Evolutionary conservation across 2,113 vertebrate genomes (phyloP).

Genomic region (Neodon shergylaensis): DNA sequence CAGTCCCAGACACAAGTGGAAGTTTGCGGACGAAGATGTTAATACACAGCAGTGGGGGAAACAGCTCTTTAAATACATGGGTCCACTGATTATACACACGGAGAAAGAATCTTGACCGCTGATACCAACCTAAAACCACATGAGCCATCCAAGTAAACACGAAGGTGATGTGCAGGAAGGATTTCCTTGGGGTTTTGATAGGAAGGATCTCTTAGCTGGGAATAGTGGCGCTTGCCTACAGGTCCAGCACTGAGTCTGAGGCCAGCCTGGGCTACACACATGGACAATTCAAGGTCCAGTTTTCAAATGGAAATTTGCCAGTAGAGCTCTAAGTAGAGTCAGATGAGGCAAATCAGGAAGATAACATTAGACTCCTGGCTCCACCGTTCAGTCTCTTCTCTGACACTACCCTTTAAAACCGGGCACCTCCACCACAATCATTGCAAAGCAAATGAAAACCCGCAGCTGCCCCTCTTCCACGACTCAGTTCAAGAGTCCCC

Average conservation of each 20-base stretch:
- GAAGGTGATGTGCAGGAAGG: not conserved
- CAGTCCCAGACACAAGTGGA: not conserved
- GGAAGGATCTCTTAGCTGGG: not conserved
- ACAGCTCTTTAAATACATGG: not conserved
- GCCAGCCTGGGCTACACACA: too few relatives aligned
- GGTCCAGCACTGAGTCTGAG: not conserved
- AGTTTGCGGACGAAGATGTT: too few relatives aligned
- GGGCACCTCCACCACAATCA: not conserved
- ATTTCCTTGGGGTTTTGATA: not conserved
- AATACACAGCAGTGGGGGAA: too few relatives aligned
- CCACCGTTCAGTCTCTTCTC: not conserved
- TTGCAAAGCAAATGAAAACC: not conserved
- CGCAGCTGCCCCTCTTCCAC: not conserved
- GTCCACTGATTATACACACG: not conserved
- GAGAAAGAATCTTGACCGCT: not conserved
- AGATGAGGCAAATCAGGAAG: conserved; percentile 52
- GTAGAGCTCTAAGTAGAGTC: conserved; percentile 20
- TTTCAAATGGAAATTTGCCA: conserved; percentile 47
- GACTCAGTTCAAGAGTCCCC: not conserved
- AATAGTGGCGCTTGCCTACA: not conserved
- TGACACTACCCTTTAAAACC: conserved; percentile 22
- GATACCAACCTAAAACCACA: not conserved
- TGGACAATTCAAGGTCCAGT: not conserved
- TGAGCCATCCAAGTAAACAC: not conserved
- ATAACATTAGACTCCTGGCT: conserved; percentile 40